Percentiles rank a stretch among this genome's conserved stretches.
Conservation (phyloP, 2,113 vertebrate species). For the Atrichornis clamosus region DNA sequence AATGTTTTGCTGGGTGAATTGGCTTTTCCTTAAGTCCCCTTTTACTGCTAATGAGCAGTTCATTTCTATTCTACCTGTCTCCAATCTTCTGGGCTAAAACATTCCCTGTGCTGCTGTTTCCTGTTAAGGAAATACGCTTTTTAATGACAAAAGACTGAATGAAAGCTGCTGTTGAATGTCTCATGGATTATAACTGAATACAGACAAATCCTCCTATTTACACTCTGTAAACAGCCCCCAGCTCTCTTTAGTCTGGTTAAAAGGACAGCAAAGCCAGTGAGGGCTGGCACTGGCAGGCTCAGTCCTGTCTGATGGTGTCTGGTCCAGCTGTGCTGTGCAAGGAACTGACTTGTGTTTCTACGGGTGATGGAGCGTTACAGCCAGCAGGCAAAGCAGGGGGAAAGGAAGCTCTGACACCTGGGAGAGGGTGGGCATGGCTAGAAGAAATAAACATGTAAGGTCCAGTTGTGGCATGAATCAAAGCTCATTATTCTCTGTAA, state of each 20-base stretch:
- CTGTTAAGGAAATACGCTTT: neutral
- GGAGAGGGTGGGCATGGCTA: neutral
- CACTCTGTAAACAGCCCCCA: neutral
- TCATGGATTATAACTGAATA: neutral
- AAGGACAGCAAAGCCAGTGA: neutral
- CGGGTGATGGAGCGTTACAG: neutral
- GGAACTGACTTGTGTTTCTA: neutral
- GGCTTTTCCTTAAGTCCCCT: neutral
- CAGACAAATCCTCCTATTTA: neutral
- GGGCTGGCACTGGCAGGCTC: neutral
- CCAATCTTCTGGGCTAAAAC: neutral
- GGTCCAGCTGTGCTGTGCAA: neutral
- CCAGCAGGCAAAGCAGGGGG: neutral
- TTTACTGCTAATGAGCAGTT: neutral
- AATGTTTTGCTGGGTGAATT: neutral
- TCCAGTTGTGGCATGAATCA: neutral
- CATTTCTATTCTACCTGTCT: neutral
- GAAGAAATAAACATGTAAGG: neutral
- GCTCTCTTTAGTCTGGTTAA: neutral
- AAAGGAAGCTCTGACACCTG: neutral
- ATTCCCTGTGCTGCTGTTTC: neutral
- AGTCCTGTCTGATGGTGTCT: neutral
- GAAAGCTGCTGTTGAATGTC: neutral
- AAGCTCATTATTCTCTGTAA: neutral
- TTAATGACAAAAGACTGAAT: neutral